Percentiles rank a stretch among this genome's conserved stretches.
Conservation (phyloP, 2,888 invertebrate species). For the Alloscopus bannaensis region DNA sequence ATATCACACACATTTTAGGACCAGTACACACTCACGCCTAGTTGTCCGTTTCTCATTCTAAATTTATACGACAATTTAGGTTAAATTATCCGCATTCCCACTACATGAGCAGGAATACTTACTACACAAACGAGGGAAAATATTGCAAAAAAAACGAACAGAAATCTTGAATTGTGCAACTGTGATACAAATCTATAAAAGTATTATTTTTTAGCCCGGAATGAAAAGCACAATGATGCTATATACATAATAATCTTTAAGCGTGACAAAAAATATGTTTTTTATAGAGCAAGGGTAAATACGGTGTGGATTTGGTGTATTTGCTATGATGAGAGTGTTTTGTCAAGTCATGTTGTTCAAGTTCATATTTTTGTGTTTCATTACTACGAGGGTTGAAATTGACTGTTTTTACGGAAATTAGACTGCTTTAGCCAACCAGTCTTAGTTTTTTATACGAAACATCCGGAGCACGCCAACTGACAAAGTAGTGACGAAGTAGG, state of each 20-base stretch:
- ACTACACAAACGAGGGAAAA: too few relatives aligned
- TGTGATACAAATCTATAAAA: conserved; percentile 54
- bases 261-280: neutral
- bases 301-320: neutral
- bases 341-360: too few relatives aligned
- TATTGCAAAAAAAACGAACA: conserved; percentile 1
- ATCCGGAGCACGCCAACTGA: too few relatives aligned
- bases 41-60: conserved; percentile 22
- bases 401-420: too few relatives aligned
- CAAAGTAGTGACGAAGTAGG: too few relatives aligned
- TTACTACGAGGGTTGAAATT: too few relatives aligned
- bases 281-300: neutral
- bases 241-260: too few relatives aligned
- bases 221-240: neutral
- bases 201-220: conserved; percentile 50
- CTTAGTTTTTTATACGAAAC: too few relatives aligned
- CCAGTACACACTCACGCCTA: conserved; percentile 1
- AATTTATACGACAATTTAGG: conserved; percentile 21
- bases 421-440: too few relatives aligned
- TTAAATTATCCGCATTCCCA: neutral
- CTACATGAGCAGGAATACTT: conserved; percentile 6
- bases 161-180: conserved; percentile 26
- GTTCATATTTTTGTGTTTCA: too few relatives aligned
- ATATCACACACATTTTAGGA: too few relatives aligned
- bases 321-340: too few relatives aligned